phyloP scores from a whole-genome alignment of 1,140 invertebrate species.

The Drosophila tsacasi region DNA sequence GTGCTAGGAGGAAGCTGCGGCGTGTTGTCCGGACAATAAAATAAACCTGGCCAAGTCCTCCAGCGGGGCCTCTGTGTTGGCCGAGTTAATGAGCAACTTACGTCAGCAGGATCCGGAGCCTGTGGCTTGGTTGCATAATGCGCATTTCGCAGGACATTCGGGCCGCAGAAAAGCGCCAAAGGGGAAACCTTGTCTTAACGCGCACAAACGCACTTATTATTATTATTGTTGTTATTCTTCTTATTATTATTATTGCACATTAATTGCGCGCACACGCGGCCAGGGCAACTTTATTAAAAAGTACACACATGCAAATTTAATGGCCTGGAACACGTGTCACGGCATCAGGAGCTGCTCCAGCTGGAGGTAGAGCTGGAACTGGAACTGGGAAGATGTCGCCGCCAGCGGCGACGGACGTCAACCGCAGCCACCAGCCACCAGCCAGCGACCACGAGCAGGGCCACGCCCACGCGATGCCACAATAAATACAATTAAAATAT shows the following conservation, averaged over 20 bases:
- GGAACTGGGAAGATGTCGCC: slow-evolving; percentile 8
- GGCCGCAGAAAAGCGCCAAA: slow-evolving; percentile 15
- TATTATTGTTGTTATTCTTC: slow-evolving; percentile 14
- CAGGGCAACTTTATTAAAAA: slow-evolving; percentile 67
- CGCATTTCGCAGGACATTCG: slow-evolving; percentile 19
- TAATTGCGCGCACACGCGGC: slow-evolving; percentile 64
- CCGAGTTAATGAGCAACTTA: slow-evolving; percentile 64
- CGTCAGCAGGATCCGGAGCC: slow-evolving; percentile 24
- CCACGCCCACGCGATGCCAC: slow-evolving; percentile 45
- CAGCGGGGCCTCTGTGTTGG: slow-evolving; percentile 13
- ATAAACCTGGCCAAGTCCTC: slow-evolving; percentile 14
- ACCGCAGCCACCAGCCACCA: slow-evolving; percentile 34
- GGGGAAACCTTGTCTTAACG: slow-evolving; percentile 50
- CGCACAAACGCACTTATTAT: slow-evolving; percentile 25
- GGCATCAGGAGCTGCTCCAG: slow-evolving; percentile 10
- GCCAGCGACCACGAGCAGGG: not conserved
- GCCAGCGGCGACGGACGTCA: slow-evolving; percentile 39
- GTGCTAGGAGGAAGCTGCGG: slow-evolving; percentile 8
- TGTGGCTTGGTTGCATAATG: slow-evolving; percentile 45
- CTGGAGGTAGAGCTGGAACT: slow-evolving; percentile 2
- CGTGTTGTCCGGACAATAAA: slow-evolving; percentile 22
- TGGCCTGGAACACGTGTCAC: slow-evolving; percentile 74
- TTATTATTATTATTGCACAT: slow-evolving; percentile 68
- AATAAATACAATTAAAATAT: slow-evolving; percentile 82
- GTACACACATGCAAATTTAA: slow-evolving; percentile 66